phyloP scores from a whole-genome alignment of 1,140 invertebrate species.

The Drosophila sp. region DNA sequence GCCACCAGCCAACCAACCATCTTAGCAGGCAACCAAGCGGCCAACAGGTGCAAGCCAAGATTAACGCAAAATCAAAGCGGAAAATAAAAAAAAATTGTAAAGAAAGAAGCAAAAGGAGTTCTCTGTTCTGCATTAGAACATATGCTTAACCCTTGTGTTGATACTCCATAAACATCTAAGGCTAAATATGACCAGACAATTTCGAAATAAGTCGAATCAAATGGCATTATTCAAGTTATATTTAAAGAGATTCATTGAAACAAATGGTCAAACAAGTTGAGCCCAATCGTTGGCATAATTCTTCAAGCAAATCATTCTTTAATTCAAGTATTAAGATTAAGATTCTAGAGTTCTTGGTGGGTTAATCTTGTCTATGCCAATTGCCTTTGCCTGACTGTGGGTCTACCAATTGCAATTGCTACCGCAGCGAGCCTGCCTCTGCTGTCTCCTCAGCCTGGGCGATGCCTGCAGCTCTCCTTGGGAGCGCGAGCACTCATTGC shows the following conservation, averaged over 20 bases:
- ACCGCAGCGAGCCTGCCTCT: constrained; percentile 14
- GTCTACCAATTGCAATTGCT: constrained; percentile 56
- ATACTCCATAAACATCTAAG: not conserved
- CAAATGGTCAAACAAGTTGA: no score
- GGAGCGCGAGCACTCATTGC: constrained; percentile 52
- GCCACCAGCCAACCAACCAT: constrained; percentile 2
- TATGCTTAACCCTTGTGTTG: constrained; percentile 33
- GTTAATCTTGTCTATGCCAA: constrained; percentile 25
- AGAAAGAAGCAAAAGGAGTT: constrained; percentile 41
- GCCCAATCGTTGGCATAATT: no score
- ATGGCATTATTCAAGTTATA: no score
- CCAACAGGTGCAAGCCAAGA: constrained; percentile 76
- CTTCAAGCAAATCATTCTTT: no score
- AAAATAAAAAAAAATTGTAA: constrained; percentile 56
- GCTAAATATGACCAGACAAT: not conserved
- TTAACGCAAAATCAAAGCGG: constrained; percentile 79
- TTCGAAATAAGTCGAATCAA: no score
- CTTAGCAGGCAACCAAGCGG: constrained; percentile 24
- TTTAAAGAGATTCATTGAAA: no score
- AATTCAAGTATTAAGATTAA: no score
- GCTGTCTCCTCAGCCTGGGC: constrained; percentile 14
- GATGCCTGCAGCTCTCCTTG: constrained; percentile 8
- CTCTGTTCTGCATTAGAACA: constrained; percentile 35
- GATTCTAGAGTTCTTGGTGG: not conserved
- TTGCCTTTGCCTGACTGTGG: constrained; percentile 21